A percentile compares a stretch with the other conserved stretches of the same genome.
phyloP scores from a whole-genome alignment of 2,113 vertebrate genomes.

The Gasterosteus aculeatus region DNA sequence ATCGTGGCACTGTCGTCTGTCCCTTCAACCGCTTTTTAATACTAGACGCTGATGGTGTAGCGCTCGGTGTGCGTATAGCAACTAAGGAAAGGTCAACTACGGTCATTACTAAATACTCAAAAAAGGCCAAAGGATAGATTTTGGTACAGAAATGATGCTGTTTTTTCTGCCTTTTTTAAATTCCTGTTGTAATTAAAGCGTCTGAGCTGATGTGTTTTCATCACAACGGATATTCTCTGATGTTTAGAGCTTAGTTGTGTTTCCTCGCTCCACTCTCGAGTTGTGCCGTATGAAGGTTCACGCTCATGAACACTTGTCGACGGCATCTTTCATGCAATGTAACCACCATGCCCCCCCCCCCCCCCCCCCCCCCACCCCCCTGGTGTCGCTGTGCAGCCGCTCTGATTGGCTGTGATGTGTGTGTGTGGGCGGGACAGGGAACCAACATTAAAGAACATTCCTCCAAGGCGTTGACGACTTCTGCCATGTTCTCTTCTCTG shows the following conservation, averaged over 20 bases:
- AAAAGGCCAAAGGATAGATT: constrained; percentile 47
- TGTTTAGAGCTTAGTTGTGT: constrained; percentile 83
- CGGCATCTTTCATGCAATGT: constrained; percentile 83
- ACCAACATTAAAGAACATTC: constrained; percentile 82
- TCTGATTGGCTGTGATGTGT: constrained; percentile 65
- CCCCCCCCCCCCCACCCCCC: constrained; percentile 20
- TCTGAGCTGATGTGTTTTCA: constrained; percentile 68
- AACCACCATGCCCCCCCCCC: constrained; percentile 35
- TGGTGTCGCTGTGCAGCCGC: constrained; percentile 43
- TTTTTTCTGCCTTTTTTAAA: constrained; percentile 44
- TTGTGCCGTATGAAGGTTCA: constrained; percentile 82
- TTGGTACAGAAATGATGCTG: constrained; percentile 67
- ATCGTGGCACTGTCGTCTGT: constrained; percentile 78
- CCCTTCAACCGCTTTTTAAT: constrained; percentile 75
- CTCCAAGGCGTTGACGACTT: constrained; percentile 72
- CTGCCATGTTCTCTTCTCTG: constrained; percentile 64
- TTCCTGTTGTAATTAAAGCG: constrained; percentile 42
- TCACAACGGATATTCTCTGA: constrained; percentile 71
- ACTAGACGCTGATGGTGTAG: constrained; percentile 68
- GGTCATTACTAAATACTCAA: constrained; percentile 58
- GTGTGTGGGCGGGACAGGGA: neutral
- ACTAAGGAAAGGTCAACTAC: neutral
- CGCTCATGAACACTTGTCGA: constrained; percentile 81
- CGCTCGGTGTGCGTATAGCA: constrained; percentile 67
- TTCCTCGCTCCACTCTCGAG: constrained; percentile 77